Evolutionary conservation across 2,888 invertebrate genomes (phyloP).

Genomic region (Nomada flava): DNA sequence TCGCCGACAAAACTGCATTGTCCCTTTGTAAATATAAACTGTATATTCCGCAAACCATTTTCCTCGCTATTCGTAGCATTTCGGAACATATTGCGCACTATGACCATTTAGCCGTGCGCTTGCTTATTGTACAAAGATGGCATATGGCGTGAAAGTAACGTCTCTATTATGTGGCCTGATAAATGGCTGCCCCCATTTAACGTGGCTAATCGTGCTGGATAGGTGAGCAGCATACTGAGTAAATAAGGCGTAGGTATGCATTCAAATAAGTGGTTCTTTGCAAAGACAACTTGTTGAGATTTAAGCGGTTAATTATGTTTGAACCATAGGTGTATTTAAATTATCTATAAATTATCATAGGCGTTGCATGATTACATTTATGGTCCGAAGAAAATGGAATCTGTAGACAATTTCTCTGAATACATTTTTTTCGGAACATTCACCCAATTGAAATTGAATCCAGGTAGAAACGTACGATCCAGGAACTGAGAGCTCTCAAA

Average conservation of each 20-base stretch:
- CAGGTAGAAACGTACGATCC: too few species aligned
- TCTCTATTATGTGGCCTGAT: slow-evolving; percentile 77
- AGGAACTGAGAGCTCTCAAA: too few species aligned
- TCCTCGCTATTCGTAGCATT: slow-evolving; percentile 74
- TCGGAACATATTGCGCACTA: slow-evolving; percentile 71
- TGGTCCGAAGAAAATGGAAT: neutral
- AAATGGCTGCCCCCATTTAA: slow-evolving; percentile 77
- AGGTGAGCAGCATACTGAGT: slow-evolving; percentile 34
- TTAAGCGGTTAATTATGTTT: slow-evolving; percentile 17
- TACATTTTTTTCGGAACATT: too few species aligned
- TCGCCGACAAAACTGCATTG: slow-evolving; percentile 70
- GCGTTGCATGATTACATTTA: neutral
- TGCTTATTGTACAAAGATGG: slow-evolving; percentile 70
- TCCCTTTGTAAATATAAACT: slow-evolving; percentile 75
- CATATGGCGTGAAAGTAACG: slow-evolving; percentile 79
- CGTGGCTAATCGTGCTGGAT: slow-evolving; percentile 71
- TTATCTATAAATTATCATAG: too few species aligned
- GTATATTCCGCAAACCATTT: slow-evolving; percentile 70
- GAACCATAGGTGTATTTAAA: too few species aligned
- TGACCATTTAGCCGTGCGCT: slow-evolving; percentile 71
- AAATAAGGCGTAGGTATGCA: slow-evolving; percentile 11
- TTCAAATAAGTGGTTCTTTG: slow-evolving; percentile 42
- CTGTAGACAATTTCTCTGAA: neutral
- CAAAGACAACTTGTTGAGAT: slow-evolving; percentile 7
- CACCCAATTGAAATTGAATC: too few species aligned